A percentile compares a stretch with the other conserved stretches of the same genome.
phyloP scores from a whole-genome alignment of 2,888 invertebrate genomes.

The Standfussiana lucernea region DNA sequence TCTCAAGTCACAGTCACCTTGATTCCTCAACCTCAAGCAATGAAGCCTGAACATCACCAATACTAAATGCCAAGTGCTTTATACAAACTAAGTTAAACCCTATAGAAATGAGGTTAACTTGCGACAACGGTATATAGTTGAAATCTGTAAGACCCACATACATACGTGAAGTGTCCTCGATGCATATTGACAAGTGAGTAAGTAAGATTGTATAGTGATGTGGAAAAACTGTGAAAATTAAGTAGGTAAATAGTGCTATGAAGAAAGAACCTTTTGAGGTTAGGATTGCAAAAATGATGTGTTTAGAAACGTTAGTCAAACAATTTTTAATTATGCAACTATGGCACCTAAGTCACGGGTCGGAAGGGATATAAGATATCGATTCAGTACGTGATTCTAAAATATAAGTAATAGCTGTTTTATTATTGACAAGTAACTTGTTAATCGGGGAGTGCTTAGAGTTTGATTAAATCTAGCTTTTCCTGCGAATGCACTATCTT shows the following conservation, averaged over 20 bases:
- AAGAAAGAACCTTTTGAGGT: slow-evolving; percentile 4
- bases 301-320: background rate
- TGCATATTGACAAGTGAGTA: slow-evolving; percentile 66
- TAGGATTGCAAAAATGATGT: background rate
- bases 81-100: slow-evolving; percentile 37
- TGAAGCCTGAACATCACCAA: background rate
- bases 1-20: too few relatives aligned
- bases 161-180: slow-evolving; percentile 58
- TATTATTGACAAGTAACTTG: background rate
- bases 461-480: background rate
- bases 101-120: slow-evolving; percentile 45
- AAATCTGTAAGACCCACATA: slow-evolving; percentile 55
- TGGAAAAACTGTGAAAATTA: slow-evolving; percentile 6
- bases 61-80: background rate
- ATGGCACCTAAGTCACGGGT: background rate
- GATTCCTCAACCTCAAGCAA: background rate
- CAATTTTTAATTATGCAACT: background rate
- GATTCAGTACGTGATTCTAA: background rate
- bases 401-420: background rate
- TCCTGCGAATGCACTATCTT: background rate
- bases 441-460: background rate
- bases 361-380: background rate
- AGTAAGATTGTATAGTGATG: slow-evolving; percentile 10
- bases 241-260: slow-evolving; percentile 16
- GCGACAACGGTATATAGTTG: slow-evolving; percentile 41